A percentile compares a stretch with the other conserved stretches of the same genome.
phyloP scores from a whole-genome alignment of 2,888 invertebrate genomes.

The Phlogophora meticulosa region DNA sequence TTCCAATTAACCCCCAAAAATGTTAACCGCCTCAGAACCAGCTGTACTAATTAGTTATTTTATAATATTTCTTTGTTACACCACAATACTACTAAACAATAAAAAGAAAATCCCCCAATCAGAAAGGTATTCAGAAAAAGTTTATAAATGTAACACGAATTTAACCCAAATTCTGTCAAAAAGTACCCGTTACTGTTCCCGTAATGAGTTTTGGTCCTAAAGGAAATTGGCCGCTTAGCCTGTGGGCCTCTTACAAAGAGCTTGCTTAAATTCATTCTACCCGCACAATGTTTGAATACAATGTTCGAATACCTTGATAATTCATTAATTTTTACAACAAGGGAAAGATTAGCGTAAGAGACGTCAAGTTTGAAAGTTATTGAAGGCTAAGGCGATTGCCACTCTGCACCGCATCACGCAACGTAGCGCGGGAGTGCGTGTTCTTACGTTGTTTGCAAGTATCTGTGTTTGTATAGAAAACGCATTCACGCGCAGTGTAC shows the following conservation, averaged over 20 bases:
- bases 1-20: too few relatives aligned
- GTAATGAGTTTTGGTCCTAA: constrained; percentile 49
- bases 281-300: constrained; percentile 37
- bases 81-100: constrained; percentile 2
- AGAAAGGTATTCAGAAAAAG: constrained; percentile 32
- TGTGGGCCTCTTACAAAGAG: constrained; percentile 22
- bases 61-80: background rate
- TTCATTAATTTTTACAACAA: constrained; percentile 25
- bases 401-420: too few relatives aligned
- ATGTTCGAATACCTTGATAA: constrained; percentile 31
- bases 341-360: background rate
- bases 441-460: too few relatives aligned
- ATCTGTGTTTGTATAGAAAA: too few relatives aligned
- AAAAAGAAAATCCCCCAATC: constrained; percentile 30
- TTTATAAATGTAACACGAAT: constrained; percentile 25
- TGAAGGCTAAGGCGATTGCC: background rate
- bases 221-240: constrained; percentile 57
- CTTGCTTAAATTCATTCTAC: constrained; percentile 26
- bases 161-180: constrained; percentile 45
- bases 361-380: background rate
- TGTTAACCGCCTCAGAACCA: too few relatives aligned
- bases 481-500: too few relatives aligned
- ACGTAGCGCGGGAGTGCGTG: too few relatives aligned
- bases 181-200: constrained; percentile 22
- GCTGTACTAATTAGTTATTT: too few relatives aligned